phyloP scores from a whole-genome alignment of 2,888 invertebrate species.

The Trissoscelio sp. region DNA sequence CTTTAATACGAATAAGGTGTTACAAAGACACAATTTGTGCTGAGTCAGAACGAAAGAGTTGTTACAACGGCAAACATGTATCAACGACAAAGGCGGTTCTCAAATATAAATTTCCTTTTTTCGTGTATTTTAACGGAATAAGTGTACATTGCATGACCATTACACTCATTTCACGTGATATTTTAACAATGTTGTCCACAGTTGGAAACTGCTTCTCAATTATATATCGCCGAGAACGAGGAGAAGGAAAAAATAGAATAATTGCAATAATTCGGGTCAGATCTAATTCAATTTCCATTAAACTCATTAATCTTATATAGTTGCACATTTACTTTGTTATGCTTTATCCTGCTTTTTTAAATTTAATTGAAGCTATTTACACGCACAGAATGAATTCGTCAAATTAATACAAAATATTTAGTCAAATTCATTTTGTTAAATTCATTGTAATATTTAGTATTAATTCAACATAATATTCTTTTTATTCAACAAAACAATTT shows the following conservation, averaged over 20 bases:
- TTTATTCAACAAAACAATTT: too few relatives aligned
- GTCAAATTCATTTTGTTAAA: too few relatives aligned
- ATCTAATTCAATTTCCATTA: too few relatives aligned
- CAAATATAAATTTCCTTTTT: slow-evolving; percentile 26
- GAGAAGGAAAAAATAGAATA: not conserved
- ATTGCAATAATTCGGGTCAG: not conserved
- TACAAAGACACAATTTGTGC: slow-evolving; percentile 36
- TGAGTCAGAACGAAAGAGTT: slow-evolving; percentile 31
- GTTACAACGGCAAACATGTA: slow-evolving; percentile 31
- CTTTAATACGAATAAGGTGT: slow-evolving; percentile 27
- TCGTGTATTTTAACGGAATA: slow-evolving; percentile 18
- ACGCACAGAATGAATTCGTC: too few relatives aligned
- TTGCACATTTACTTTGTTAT: too few relatives aligned
- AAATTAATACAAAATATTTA: too few relatives aligned
- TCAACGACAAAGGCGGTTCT: slow-evolving; percentile 23
- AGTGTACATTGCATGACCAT: slow-evolving; percentile 30
- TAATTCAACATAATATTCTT: too few relatives aligned
- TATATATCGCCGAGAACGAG: not conserved
- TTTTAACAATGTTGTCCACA: slow-evolving; percentile 14
- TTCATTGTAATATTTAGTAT: too few relatives aligned
- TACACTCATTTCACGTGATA: slow-evolving; percentile 10
- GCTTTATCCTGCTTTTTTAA: too few relatives aligned
- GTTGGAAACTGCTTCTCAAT: slow-evolving; percentile 2
- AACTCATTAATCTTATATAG: too few relatives aligned
- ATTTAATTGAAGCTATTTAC: too few relatives aligned